Conservation (phyloP, 2,888 invertebrate genomes). For the Tinea trinotella region DNA sequence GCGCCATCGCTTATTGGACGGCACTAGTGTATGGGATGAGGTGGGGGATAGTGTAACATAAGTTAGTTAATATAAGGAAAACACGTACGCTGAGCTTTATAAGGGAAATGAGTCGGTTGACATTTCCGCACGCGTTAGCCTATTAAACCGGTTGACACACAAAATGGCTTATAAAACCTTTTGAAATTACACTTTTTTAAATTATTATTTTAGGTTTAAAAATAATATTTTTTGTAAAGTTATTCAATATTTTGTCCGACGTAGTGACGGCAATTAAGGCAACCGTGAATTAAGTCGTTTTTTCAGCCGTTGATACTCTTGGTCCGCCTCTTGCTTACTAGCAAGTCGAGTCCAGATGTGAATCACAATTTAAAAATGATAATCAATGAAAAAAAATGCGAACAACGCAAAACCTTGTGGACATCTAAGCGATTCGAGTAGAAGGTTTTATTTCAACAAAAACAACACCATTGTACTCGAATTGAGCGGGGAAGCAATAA, state of each 20-base stretch:
- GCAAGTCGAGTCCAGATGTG: no score
- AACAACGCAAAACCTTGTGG: background rate
- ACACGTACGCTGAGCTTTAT: slow-evolving; percentile 61
- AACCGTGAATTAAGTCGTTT: no score
- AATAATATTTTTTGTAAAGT: no score
- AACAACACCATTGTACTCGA: slow-evolving; percentile 22
- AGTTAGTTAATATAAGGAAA: slow-evolving; percentile 67
- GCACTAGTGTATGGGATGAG: slow-evolving; percentile 46
- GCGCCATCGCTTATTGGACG: slow-evolving; percentile 69
- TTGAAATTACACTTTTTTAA: no score
- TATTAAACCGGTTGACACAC: background rate
- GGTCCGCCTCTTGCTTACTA: no score
- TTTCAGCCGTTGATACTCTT: no score
- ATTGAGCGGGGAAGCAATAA: slow-evolving; percentile 21
- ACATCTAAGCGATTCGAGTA: background rate
- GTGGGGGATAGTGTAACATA: slow-evolving; percentile 61
- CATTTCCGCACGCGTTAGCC: slow-evolving; percentile 24
- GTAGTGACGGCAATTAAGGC: no score
- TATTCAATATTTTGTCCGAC: no score
- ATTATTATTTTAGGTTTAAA: no score
- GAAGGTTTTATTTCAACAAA: slow-evolving; percentile 22
- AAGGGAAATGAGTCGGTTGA: slow-evolving; percentile 62
- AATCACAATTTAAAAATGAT: no score
- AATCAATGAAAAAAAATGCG: background rate
- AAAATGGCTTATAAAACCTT: background rate